phyloP scores from a whole-genome alignment of 2,888 invertebrate genomes.

The Drosophila flavopinicola region DNA sequence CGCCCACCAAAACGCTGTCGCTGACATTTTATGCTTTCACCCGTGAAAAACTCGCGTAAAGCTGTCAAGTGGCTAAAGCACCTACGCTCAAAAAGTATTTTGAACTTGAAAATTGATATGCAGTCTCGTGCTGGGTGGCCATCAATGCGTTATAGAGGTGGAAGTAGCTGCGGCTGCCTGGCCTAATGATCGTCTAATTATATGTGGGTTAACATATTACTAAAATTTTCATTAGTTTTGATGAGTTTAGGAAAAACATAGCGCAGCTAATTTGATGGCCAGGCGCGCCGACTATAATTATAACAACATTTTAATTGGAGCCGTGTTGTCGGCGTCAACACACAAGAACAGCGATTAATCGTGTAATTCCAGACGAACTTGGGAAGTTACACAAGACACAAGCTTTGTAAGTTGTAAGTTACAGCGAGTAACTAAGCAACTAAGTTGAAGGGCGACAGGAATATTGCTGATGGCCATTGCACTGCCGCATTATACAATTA shows the following conservation, averaged over 20 bases:
- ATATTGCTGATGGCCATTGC: slow-evolving; percentile 24
- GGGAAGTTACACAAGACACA: slow-evolving; percentile 5
- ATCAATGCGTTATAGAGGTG: slow-evolving; percentile 21
- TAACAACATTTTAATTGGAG: slow-evolving; percentile 76
- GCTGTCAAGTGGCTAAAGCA: slow-evolving; percentile 31
- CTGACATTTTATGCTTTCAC: slow-evolving; percentile 50
- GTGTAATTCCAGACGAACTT: slow-evolving; percentile 50
- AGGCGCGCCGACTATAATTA: slow-evolving; percentile 60
- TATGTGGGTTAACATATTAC: slow-evolving; percentile 58
- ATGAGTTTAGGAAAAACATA: slow-evolving; percentile 50
- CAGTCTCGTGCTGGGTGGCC: slow-evolving; percentile 57
- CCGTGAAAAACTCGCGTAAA: slow-evolving; percentile 21
- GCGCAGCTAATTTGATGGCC: slow-evolving; percentile 62
- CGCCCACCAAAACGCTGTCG: slow-evolving; percentile 26
- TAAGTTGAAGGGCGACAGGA: slow-evolving; percentile 35
- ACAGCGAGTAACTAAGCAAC: slow-evolving; percentile 10
- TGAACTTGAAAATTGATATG: slow-evolving; percentile 55
- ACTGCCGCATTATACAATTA: slow-evolving; percentile 50
- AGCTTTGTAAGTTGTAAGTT: slow-evolving; percentile 3
- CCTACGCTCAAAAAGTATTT: slow-evolving; percentile 38
- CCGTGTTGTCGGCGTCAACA: slow-evolving; percentile 44
- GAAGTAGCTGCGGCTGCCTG: slow-evolving; percentile 38
- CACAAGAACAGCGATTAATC: slow-evolving; percentile 68
- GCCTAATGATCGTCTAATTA: slow-evolving; percentile 68
- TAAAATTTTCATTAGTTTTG: slow-evolving; percentile 67